Percentiles rank a stretch among this genome's conserved stretches.
Evolutionary conservation across 2,888 invertebrate genomes (phyloP).

Genomic region (Rhopalosiphum nymphaeae): DNA sequence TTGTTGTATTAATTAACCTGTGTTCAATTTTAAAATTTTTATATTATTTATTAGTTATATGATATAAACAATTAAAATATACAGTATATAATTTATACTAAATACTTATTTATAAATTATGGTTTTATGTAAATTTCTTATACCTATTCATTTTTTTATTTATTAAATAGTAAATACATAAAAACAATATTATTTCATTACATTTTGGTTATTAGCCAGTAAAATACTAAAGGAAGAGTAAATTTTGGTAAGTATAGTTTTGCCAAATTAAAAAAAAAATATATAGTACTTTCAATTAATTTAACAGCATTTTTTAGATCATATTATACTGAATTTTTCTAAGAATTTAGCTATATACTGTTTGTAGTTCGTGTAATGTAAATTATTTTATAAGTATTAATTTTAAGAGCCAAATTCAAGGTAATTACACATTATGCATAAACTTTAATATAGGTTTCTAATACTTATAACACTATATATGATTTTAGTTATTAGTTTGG

Average conservation of each 20-base stretch:
- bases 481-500: neutral
- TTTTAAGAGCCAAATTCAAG: neutral
- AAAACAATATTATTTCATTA: neutral
- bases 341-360: neutral
- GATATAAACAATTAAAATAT: neutral
- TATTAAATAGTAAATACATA: neutral
- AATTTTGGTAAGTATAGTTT: neutral
- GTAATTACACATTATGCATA: neutral
- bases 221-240: neutral
- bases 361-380: neutral
- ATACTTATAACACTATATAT: neutral
- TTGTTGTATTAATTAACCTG: neutral
- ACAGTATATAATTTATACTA: neutral
- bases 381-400: neutral
- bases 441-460: neutral
- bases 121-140: neutral
- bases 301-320: neutral
- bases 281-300: neutral
- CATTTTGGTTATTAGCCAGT: neutral
- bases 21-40: neutral
- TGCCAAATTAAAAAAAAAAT: neutral
- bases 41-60: neutral
- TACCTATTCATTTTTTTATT: neutral
- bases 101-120: neutral
- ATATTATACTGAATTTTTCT: neutral